phyloP scores from a whole-genome alignment of 2,113 vertebrate species.

The Tenrec ecaudatus region DNA sequence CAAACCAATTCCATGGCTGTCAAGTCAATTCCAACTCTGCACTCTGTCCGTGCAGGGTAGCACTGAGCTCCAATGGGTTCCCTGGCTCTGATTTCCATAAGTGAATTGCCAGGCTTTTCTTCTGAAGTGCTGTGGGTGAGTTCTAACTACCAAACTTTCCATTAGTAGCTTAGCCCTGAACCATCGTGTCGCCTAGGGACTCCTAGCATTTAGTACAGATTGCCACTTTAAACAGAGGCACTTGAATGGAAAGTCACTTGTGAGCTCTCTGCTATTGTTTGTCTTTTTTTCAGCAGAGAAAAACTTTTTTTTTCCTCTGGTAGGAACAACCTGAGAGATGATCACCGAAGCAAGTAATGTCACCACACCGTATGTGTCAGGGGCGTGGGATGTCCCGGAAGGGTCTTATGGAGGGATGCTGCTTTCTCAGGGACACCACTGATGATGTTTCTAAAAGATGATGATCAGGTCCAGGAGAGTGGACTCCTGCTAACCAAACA shows the following conservation, averaged over 20 bases:
- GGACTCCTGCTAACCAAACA: background rate
- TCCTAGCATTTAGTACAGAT: background rate
- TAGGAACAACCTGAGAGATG: background rate
- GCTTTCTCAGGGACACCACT: background rate
- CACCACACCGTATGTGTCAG: background rate
- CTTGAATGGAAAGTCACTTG: background rate
- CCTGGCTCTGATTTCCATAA: background rate
- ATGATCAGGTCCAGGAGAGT: background rate
- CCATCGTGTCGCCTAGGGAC: background rate
- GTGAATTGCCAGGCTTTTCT: background rate
- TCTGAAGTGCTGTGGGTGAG: background rate
- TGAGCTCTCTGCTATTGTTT: background rate
- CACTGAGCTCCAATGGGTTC: background rate
- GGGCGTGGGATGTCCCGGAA: background rate
- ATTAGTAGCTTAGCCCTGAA: background rate
- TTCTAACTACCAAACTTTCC: background rate
- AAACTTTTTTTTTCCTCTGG: background rate
- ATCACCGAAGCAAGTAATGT: background rate
- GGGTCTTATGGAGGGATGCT: background rate
- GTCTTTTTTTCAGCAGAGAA: background rate
- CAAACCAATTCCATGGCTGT: background rate
- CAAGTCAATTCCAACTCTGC: background rate
- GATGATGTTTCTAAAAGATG: background rate
- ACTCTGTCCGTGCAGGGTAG: background rate
- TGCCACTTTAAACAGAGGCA: background rate